Base-by-base conservation (phyloP, 2,888 invertebrate genomes). In the Rosalia funebris region DNA sequence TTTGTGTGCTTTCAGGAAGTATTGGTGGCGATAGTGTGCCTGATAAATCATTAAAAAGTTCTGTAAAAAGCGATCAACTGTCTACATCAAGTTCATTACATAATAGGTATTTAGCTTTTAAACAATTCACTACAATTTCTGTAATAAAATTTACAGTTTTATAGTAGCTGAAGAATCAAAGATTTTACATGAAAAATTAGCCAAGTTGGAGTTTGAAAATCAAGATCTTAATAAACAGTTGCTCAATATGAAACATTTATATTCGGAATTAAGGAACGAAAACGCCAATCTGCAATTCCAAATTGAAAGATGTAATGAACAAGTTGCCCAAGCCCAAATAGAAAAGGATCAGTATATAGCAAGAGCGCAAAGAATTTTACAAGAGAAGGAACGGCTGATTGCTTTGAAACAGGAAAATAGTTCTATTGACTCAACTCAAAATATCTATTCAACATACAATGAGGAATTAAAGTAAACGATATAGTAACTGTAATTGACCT, bases 301-400 rank as follows among this genome's bases (percentile, higher is more conserved):
- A 66, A 64, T 78, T 17, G 77, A 79, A 46, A 69, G 76, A 50
- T 68, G 73, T 11, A 77, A 75, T 66, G 74, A 76, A 60, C 70
- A 74, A 44, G 69, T 77, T 39, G 48, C 62, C 25, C 62, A 65
- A 39, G 75, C 79, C 31, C 77, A 79, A 64, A 70, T 68, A 3
- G 92, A 93, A 75, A 84, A 92, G 71, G 86, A 88, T 54, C 89
- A 90, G 54, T 93, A 93, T 79, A 88, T 91, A 69, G 86, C 87
- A n/a, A 89, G 93, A 73, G 93, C 93, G 0, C 87, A 91, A 71
- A 85, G 88, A 65, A 91, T 92, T 60, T 80, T 93, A 5, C 89
- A 89, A 77, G 89, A 89, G 63, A 93, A 93, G 74, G 93, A 93
- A 73, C 86, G 88, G 68, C 79, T 92, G 17, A 91, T 92, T 57